These are phyloP conservation scores for Papilio xuthus DNA, from an alignment of 1,140 invertebrate species.

Conservation along the genomic window DNA sequence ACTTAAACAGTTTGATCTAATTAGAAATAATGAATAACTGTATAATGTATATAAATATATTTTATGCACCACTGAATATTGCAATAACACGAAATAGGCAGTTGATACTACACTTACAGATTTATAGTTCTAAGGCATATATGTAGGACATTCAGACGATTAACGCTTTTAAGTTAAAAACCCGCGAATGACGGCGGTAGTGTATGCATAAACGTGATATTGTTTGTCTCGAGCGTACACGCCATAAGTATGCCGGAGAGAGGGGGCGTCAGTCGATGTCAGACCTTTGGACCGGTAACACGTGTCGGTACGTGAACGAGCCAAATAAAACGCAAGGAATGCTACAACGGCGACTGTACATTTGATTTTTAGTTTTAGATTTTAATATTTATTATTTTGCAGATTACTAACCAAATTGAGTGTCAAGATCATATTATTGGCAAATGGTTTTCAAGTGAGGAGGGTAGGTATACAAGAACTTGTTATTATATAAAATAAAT, in stretches of 20 bases:
- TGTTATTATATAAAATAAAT: too few species aligned
- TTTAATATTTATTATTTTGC: not conserved
- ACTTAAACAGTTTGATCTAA: not conserved
- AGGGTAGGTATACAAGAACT: not conserved
- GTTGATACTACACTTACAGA: not conserved
- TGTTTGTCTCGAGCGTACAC: too few species aligned
- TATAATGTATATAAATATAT: too few species aligned
- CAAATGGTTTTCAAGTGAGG: not conserved
- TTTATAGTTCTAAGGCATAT: not conserved
- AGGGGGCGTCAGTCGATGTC: too few species aligned
- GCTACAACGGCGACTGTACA: not conserved
- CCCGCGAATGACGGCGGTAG: too few species aligned
- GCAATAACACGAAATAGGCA: not conserved
- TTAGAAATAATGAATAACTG: not conserved
- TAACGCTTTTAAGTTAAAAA: too few species aligned
- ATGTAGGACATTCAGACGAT: too few species aligned
- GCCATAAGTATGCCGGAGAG: too few species aligned
- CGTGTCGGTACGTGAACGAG: too few species aligned
- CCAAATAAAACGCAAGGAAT: too few species aligned
- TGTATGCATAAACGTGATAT: too few species aligned
- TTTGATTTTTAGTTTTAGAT: not conserved
- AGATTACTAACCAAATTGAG: not conserved
- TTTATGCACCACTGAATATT: not conserved
- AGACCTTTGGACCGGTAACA: too few species aligned
- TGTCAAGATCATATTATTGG: not conserved